A percentile compares a stretch with the other conserved stretches of the same genome.
Evolutionary conservation across 2,888 invertebrate genomes (phyloP).

Genomic region (Sminthurinus aureus): DNA sequence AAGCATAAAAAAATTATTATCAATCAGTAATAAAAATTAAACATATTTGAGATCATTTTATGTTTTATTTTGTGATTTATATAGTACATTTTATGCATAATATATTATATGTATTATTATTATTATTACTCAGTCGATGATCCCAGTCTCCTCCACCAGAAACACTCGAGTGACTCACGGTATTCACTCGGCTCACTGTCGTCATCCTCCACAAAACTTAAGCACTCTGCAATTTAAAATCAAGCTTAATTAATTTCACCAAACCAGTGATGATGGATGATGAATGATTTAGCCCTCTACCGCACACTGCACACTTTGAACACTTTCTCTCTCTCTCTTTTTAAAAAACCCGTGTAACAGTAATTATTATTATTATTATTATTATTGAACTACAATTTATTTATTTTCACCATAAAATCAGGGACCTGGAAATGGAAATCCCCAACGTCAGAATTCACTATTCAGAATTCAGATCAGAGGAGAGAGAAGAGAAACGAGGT

Average conservation of each 20-base stretch:
- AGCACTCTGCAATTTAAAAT: neutral
- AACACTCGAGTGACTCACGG: slow-evolving; percentile 56
- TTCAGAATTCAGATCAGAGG: slow-evolving; percentile 14
- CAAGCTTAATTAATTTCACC: neutral
- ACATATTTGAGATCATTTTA: neutral
- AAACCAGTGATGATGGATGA: neutral
- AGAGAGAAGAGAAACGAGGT: neutral
- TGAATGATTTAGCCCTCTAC: neutral
- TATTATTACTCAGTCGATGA: slow-evolving; percentile 52
- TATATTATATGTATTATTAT: neutral
- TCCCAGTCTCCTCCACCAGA: slow-evolving; percentile 58
- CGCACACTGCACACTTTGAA: neutral
- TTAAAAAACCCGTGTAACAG: neutral
- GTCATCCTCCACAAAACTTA: slow-evolving; percentile 48
- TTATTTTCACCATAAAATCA: neutral
- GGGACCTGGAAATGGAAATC: neutral
- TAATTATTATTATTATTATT: neutral
- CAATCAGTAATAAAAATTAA: no score
- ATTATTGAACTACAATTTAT: neutral
- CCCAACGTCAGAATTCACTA: neutral
- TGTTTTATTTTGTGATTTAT: neutral
- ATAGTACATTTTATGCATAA: slow-evolving; percentile 7
- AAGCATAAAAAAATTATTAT: neutral
- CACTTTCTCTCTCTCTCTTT: neutral
- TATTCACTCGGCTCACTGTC: slow-evolving; percentile 54